Base-by-base conservation (phyloP, 2,888 invertebrate genomes). In the Cremastinae sp. region DNA sequence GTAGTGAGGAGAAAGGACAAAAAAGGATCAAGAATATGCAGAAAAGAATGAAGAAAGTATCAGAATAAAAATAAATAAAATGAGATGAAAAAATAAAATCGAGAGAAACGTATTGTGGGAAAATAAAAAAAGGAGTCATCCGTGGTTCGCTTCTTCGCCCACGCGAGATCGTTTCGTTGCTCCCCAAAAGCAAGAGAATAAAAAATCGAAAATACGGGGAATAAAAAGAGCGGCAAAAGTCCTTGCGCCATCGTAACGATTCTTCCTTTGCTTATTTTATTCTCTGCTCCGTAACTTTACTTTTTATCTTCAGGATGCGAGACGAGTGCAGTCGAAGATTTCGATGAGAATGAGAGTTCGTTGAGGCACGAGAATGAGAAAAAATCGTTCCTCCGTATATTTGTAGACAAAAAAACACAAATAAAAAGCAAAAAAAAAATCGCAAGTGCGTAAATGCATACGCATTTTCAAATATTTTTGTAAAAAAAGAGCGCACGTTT, bases 101-200 rank as follows among this genome's bases (percentile, higher is more conserved):
- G 28, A 28, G 28, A 3, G 28, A 5, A 28, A 28, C 28, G n/a
- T n/a, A 53, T 70, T 56, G 10, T 43, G 39, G 39, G 10, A 9
- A 58, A 28, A 28, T 28, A 28, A 28, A 2, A 5, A 28, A 28
- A n/a, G n/a, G 28, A 28, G 28, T 28, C 5, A 2, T 5, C 28
- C 28, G 28, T 28, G 28, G 28, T 3, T 28, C 28, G 28, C 5
- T 28, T 28, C 28, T 5, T 28, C 70, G 74, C 74, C 74, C 74
- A 75, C 74, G 58, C 71, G 58, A 43, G 49, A 5, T 51, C 65
- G 59, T 72, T 72, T 51, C 65, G 59, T 72, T 72, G 65, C 56
- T 37, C 37, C 62, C 10, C 5, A 10, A 12, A 16, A 14, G 39
- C 47, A 49, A 20, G n/a, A 12, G 18, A 45, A 20, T 20, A 43